phyloP scores from a whole-genome alignment of 1,140 invertebrate genomes.

The Drosophila biarmipes region DNA sequence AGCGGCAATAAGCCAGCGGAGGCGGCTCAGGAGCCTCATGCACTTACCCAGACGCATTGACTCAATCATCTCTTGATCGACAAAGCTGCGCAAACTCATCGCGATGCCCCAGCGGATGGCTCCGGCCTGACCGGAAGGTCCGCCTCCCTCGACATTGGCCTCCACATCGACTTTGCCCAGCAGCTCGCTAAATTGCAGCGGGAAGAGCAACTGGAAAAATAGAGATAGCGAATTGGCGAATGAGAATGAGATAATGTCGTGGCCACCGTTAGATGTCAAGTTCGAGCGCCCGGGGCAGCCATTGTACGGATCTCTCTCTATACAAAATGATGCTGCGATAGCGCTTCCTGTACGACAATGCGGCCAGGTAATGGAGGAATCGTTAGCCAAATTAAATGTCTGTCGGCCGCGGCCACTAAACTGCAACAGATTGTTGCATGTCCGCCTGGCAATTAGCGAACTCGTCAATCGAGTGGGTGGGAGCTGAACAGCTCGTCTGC shows the following conservation, averaged over 20 bases:
- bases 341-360: conserved; percentile 64
- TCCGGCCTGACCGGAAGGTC: conserved; percentile 91
- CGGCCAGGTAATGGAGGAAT: conserved; percentile 49
- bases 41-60: conserved; percentile 93
- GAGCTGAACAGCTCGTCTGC: conserved; percentile 11
- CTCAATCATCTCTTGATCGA: conserved; percentile 90
- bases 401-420: conserved; percentile 28
- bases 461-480: conserved; percentile 33
- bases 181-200: conserved; percentile 92
- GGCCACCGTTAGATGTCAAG: conserved; percentile 63
- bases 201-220: conserved; percentile 91
- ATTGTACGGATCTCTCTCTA: conserved; percentile 51
- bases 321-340: conserved; percentile 38
- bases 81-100: conserved; percentile 91
- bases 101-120: conserved; percentile 94
- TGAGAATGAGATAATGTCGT: conserved; percentile 31
- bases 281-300: conserved; percentile 53
- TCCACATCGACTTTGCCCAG: conserved; percentile 93
- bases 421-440: conserved; percentile 62
- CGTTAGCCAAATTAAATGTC: conserved; percentile 66
- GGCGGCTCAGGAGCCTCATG: neutral
- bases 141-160: conserved; percentile 89
- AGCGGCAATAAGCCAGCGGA: conserved; percentile 27
- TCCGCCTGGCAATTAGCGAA: conserved; percentile 34
- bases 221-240: conserved; percentile 29